A percentile compares a stretch with the other conserved stretches of the same genome.
These are phyloP conservation scores for Tylochromis polylepis DNA, from an alignment of 2,113 vertebrate genomes.

Conservation along the genomic window DNA sequence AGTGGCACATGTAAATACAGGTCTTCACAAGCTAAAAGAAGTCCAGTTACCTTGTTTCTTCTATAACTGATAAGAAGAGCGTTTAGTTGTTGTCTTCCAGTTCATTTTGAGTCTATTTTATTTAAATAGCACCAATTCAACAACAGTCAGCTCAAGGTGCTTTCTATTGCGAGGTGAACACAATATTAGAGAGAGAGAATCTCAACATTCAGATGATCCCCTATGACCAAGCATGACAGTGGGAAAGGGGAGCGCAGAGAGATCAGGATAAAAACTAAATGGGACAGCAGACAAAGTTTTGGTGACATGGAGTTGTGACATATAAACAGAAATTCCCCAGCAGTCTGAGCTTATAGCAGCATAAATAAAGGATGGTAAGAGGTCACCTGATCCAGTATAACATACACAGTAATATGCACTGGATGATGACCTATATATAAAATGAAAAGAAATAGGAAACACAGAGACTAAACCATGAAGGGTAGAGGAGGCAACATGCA, in stretches of 20 bases:
- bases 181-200: not conserved
- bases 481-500: not conserved
- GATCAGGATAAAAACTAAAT: accelerated
- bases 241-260: not conserved
- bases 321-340: not conserved
- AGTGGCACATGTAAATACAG: no score
- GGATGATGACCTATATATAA: not conserved
- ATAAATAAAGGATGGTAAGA: no score
- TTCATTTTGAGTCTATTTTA: not conserved
- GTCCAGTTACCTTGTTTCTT: not conserved
- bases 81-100: not conserved
- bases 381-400: not conserved
- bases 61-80: not conserved
- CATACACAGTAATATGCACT: not conserved
- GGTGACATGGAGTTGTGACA: no score
- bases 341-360: not conserved
- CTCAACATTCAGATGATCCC: not conserved
- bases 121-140: not conserved
- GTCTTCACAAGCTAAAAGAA: not conserved
- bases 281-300: not conserved
- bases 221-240: not conserved
- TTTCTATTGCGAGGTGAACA: not conserved
- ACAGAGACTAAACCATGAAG: no score
- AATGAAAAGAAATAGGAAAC: not conserved
- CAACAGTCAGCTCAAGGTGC: not conserved